Conservation (phyloP, 1,140 invertebrate genomes). For the Ericerus pela region DNA sequence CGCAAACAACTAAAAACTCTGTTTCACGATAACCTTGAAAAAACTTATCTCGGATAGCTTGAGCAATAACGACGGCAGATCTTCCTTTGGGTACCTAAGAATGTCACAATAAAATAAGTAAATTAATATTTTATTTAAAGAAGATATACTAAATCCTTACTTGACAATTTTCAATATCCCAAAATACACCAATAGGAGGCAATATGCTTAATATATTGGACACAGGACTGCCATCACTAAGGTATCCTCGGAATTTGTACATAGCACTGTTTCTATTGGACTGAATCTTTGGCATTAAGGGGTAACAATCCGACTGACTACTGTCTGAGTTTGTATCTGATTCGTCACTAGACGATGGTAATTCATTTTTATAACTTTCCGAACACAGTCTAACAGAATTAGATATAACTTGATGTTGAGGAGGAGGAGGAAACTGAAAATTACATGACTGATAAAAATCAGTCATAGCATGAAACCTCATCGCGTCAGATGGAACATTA, state of each 20-base stretch:
- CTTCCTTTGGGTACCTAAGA: constrained; percentile 59
- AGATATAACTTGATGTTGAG: constrained; percentile 4
- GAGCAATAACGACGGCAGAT: constrained; percentile 61
- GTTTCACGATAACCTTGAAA: constrained; percentile 60
- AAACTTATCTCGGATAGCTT: constrained; percentile 61
- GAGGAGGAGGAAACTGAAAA: constrained; percentile 16
- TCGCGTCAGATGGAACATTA: constrained; percentile 6
- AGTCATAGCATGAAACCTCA: constrained; percentile 9
- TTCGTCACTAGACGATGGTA: constrained; percentile 13
- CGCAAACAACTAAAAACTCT: constrained; percentile 62
- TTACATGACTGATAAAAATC: constrained; percentile 5
- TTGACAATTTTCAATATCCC: constrained; percentile 74
- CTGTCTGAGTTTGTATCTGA: constrained; percentile 15
- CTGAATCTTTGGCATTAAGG: constrained; percentile 11
- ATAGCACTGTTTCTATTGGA: constrained; percentile 8
- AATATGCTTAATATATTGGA: constrained; percentile 24
- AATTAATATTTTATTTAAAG: neutral
- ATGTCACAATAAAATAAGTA: neutral
- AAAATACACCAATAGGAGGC: constrained; percentile 73
- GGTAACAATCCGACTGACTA: constrained; percentile 4
- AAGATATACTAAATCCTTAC: constrained; percentile 68
- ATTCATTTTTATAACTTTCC: constrained; percentile 6
- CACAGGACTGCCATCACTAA: constrained; percentile 8
- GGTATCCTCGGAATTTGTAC: constrained; percentile 12
- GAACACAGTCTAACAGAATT: neutral